These are phyloP conservation scores for Polypedilum pembai DNA, from an alignment of 1,140 invertebrate species.

Conservation along the genomic window DNA sequence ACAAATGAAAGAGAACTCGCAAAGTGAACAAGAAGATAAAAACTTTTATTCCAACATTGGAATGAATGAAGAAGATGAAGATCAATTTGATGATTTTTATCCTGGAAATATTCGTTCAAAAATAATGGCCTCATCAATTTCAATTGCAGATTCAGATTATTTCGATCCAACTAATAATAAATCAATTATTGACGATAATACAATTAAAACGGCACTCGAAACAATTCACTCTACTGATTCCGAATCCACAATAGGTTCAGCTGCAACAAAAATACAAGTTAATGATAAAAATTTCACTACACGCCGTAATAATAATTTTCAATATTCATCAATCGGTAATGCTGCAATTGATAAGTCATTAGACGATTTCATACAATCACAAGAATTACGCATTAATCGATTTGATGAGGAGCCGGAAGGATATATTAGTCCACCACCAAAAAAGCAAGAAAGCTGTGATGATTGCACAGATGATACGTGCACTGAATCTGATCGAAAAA, in stretches of 20 bases:
- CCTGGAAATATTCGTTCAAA: slow-evolving; percentile 39
- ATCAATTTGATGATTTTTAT: slow-evolving; percentile 29
- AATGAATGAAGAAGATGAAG: background rate
- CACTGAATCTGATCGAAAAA: background rate
- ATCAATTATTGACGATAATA: slow-evolving; percentile 35
- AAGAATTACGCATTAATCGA: background rate
- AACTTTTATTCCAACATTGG: background rate
- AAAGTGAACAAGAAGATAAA: background rate
- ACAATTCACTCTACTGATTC: slow-evolving; percentile 39
- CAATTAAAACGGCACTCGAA: slow-evolving; percentile 39
- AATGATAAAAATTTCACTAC: slow-evolving; percentile 37
- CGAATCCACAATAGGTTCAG: slow-evolving; percentile 41
- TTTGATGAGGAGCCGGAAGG: background rate
- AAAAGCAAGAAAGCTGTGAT: background rate
- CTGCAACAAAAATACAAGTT: slow-evolving; percentile 40
- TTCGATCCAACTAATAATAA: slow-evolving; percentile 30
- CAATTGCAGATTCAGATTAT: slow-evolving; percentile 40
- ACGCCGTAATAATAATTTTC: slow-evolving; percentile 33
- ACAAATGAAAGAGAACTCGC: background rate
- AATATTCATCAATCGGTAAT: slow-evolving; percentile 40
- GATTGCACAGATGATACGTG: slow-evolving; percentile 34
- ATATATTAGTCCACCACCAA: background rate
- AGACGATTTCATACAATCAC: slow-evolving; percentile 37
- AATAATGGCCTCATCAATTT: slow-evolving; percentile 41
- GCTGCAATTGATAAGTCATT: slow-evolving; percentile 41